Base-by-base conservation (phyloP, 2,113 vertebrate genomes). In the Bucco capensis region DNA sequence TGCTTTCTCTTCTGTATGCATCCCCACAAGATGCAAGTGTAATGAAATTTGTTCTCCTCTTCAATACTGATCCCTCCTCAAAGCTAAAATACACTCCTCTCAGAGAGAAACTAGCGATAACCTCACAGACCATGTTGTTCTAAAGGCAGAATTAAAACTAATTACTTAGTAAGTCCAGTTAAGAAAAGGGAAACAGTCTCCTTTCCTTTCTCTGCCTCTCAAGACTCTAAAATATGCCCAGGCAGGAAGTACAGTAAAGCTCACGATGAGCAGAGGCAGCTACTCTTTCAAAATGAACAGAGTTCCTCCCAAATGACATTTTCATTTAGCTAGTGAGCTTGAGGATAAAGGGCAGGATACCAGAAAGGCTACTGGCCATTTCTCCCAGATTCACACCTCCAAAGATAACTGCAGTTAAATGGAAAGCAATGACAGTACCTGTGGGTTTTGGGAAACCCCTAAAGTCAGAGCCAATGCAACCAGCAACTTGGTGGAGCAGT, bases 181-280 rank as follows among this genome's bases (percentile, higher is more conserved):
- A 31, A 90, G 65, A 78, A 69, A 80, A 94, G 83, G 57, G 74
- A 96, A 96, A 90, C 30, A 22, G 35, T 7, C 67, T 76, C 62
- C 64, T 83, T 83, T 78, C 67, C 85, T 77, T 60, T 90, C 70
- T n/a, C 61, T 84, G 81, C 86, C 74, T 67, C 83, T 73, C 57
- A 42, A n/a, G 61, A 66, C 91, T 69, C 38, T 62, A 40, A 83
- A 71, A 50, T 31, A 72, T 19, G 80, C 66, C 66, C n/a, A 4
- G 50, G 89, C 86, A 95, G 94, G 91, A 96, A 93, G 93, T 69
- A 79, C 89, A 83, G 90, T 50, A 87, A 91, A 93, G 94, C 94
- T 83, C 80, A 69, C 0, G 35, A 86, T 1, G 61, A 83, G 82
- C 62, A 83, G 67, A 62, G 73, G 69, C 83, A 94, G 89, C 76